Conservation (phyloP, 2,113 vertebrate species). For the Anarhynchus alexandrinus region DNA sequence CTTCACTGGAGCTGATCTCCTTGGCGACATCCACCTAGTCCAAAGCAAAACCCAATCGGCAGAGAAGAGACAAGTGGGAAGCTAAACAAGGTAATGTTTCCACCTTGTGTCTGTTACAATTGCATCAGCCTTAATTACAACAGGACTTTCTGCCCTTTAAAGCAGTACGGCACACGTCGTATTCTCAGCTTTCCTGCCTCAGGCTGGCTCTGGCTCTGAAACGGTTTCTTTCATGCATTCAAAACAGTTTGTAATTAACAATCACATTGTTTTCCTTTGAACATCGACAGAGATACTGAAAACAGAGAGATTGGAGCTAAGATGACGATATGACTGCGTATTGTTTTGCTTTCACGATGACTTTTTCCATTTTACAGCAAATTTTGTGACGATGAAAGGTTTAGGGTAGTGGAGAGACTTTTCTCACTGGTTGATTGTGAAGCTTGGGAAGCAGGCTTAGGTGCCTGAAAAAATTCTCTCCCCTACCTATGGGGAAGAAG, state of each 20-base stretch:
- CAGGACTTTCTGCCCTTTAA: constrained; percentile 42
- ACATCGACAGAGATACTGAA: background rate
- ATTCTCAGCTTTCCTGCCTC: constrained; percentile 19
- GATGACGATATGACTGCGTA: background rate
- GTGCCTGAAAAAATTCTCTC: background rate
- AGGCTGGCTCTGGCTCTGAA: background rate
- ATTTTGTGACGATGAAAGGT: background rate
- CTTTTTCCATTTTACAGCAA: constrained; percentile 23
- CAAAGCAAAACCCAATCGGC: background rate
- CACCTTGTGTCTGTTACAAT: constrained; percentile 36
- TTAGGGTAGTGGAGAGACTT: background rate
- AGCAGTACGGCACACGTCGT: background rate
- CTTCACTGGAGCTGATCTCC: too few species aligned
- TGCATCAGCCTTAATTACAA: constrained; percentile 59
- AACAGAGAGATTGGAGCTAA: constrained; percentile 15
- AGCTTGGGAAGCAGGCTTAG: background rate
- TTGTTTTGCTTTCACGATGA: background rate
- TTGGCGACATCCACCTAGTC: background rate
- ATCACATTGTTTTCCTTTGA: constrained; percentile 56
- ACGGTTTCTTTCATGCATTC: constrained; percentile 20
- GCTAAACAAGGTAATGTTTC: constrained; percentile 17
- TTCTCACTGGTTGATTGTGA: background rate
- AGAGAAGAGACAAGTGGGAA: background rate
- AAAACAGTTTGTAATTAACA: constrained; percentile 54
- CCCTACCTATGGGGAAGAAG: background rate